Evolutionary conservation across 2,888 invertebrate species (phyloP).

Genomic region (Gari tellinella): DNA sequence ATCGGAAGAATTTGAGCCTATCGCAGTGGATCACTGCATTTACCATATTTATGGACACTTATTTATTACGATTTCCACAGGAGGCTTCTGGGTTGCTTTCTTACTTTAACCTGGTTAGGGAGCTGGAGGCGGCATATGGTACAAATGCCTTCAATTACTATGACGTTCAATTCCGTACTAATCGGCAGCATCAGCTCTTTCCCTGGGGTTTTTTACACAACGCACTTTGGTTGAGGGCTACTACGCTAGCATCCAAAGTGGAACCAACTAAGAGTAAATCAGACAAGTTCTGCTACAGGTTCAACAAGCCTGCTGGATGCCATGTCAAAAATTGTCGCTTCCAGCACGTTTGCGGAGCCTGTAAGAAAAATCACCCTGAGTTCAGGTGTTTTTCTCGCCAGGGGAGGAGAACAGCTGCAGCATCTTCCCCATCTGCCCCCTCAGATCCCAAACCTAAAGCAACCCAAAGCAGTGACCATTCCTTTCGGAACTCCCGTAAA

Average conservation of each 20-base stretch:
- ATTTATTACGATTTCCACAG: neutral
- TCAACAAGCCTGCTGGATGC: conserved; percentile 26
- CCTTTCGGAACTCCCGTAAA: conserved; percentile 25
- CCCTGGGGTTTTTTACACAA: conserved; percentile 16
- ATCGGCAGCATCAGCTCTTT: neutral
- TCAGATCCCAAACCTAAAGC: no score
- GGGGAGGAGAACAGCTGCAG: no score
- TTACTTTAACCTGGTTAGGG: conserved; percentile 14
- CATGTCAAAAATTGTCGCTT: neutral
- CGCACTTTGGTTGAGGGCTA: conserved; percentile 15
- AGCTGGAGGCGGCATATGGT: conserved; percentile 21
- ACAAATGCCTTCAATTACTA: conserved; percentile 28
- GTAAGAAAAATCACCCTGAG: conserved; percentile 24
- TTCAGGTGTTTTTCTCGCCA: conserved; percentile 15
- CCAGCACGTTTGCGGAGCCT: conserved; percentile 12
- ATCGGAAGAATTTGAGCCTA: neutral
- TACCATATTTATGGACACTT: conserved; percentile 26
- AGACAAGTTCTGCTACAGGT: conserved; percentile 8
- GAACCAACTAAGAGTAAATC: neutral
- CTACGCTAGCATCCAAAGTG: conserved; percentile 1
- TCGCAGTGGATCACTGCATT: conserved; percentile 10
- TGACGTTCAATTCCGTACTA: conserved; percentile 10
- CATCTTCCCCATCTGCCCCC: neutral
- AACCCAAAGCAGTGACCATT: neutral
- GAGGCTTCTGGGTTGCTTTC: conserved; percentile 6